Evolutionary conservation across 2,797 vertebrate genomes (phyloP).

Genomic region (Lacerta bilineata): DNA sequence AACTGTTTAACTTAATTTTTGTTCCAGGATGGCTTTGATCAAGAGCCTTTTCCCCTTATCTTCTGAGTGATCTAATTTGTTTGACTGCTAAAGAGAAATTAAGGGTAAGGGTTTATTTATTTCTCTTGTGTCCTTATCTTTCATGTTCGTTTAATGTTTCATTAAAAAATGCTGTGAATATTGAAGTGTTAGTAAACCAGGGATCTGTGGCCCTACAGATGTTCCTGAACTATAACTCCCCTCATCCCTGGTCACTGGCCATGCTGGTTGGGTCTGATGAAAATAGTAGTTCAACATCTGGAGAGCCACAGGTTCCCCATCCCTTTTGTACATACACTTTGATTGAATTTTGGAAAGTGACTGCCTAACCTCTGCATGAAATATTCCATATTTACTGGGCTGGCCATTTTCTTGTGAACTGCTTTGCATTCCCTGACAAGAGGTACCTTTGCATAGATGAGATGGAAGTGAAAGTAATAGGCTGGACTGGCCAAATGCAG

Average conservation of each 20-base stretch:
- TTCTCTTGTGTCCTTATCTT: not conserved
- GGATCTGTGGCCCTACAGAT: not conserved
- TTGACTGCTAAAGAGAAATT: not conserved
- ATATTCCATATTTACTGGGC: not conserved
- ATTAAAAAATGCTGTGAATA: not conserved
- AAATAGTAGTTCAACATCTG: not conserved
- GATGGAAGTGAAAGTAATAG: not conserved
- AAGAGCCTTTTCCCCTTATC: not conserved
- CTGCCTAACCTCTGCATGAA: not conserved
- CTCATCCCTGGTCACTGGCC: not conserved
- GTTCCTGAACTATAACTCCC: not conserved
- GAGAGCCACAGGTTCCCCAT: not conserved
- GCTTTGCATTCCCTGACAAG: not conserved
- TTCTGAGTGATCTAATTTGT: not conserved
- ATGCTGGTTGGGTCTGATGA: not conserved
- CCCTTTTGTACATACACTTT: not conserved
- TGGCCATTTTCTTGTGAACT: not conserved
- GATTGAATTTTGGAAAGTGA: not conserved
- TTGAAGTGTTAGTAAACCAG: not conserved
- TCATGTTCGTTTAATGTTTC: not conserved
- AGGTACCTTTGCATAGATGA: not conserved
- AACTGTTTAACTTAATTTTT: not conserved
- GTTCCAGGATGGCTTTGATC: conserved; percentile 20
- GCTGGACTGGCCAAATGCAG: not conserved
- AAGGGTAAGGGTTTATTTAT: not conserved